Evolutionary conservation across 1,140 invertebrate genomes (phyloP).

Genomic region (Drosophila asahinai): DNA sequence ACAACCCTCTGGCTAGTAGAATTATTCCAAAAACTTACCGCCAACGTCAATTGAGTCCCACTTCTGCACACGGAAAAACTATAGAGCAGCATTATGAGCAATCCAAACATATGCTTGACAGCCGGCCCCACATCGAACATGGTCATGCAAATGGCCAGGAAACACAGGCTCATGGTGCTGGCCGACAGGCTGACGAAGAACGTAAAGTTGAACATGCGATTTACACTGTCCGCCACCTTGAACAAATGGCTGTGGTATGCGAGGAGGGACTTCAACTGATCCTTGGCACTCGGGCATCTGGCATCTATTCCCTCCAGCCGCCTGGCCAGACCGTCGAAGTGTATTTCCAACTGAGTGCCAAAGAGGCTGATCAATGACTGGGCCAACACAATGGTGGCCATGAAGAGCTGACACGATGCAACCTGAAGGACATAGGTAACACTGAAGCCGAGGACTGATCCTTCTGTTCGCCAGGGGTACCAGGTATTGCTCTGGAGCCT

Average conservation of each 20-base stretch:
- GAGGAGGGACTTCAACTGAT: constrained; percentile 45
- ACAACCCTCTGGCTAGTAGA: neutral
- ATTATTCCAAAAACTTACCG: constrained; percentile 34
- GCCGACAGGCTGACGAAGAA: constrained; percentile 58
- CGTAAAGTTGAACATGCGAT: constrained; percentile 60
- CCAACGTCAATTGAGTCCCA: constrained; percentile 43
- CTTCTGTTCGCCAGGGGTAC: constrained; percentile 62
- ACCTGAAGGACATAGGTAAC: constrained; percentile 5
- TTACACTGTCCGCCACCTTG: constrained; percentile 39
- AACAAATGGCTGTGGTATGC: constrained; percentile 52
- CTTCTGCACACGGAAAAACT: constrained; percentile 43
- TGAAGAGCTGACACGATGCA: constrained; percentile 39
- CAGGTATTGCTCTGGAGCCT: constrained; percentile 59
- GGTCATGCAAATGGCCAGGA: constrained; percentile 62
- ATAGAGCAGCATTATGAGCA: constrained; percentile 41
- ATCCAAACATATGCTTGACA: constrained; percentile 57
- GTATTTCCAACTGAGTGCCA: constrained; percentile 65
- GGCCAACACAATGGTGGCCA: constrained; percentile 52
- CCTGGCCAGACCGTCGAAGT: constrained; percentile 65
- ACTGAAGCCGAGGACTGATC: neutral
- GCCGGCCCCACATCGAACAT: constrained; percentile 43
- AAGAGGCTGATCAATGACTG: constrained; percentile 64
- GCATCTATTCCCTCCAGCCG: constrained; percentile 51
- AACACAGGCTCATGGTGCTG: constrained; percentile 52
- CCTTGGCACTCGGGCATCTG: constrained; percentile 29